Percentiles rank a stretch among this genome's conserved stretches.
phyloP scores from a whole-genome alignment of 2,113 vertebrate species.

The Dipodomys stephensi region DNA sequence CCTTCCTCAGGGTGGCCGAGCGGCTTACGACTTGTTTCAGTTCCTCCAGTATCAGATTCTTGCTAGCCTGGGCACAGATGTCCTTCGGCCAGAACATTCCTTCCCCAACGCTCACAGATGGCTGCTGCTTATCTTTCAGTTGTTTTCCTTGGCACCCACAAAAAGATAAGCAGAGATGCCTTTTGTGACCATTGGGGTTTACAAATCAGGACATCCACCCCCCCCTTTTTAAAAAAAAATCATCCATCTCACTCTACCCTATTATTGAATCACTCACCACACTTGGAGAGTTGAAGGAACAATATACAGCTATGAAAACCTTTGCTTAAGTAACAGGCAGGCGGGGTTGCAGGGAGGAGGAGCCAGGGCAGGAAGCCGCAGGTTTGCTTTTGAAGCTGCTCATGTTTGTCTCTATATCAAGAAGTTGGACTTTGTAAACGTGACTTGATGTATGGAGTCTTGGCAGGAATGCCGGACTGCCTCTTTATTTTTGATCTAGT shows the following conservation, averaged over 20 bases:
- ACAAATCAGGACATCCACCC: background rate
- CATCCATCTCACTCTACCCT: background rate
- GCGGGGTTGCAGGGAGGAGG: too few species aligned
- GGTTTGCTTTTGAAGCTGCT: too few species aligned
- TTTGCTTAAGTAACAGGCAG: too few species aligned
- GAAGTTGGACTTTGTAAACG: too few species aligned
- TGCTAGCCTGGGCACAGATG: background rate
- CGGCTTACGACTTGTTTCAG: background rate
- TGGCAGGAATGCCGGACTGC: too few species aligned
- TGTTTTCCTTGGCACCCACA: background rate
- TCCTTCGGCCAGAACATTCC: slow-evolving; percentile 1
- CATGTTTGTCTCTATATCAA: too few species aligned
- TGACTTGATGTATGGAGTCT: too few species aligned
- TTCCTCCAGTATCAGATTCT: slow-evolving; percentile 39
- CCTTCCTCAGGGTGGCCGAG: slow-evolving; percentile 2
- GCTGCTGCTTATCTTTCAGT: background rate
- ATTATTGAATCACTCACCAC: too few species aligned
- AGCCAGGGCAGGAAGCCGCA: too few species aligned
- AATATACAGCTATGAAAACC: too few species aligned
- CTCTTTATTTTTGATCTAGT: too few species aligned
- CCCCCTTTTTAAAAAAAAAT: background rate
- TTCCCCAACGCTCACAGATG: background rate
- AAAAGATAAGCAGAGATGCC: background rate
- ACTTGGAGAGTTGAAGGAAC: too few species aligned
- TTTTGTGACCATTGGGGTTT: background rate